Base-by-base conservation (phyloP, 2,797 vertebrate genomes). In the Poecilia wingei region DNA sequence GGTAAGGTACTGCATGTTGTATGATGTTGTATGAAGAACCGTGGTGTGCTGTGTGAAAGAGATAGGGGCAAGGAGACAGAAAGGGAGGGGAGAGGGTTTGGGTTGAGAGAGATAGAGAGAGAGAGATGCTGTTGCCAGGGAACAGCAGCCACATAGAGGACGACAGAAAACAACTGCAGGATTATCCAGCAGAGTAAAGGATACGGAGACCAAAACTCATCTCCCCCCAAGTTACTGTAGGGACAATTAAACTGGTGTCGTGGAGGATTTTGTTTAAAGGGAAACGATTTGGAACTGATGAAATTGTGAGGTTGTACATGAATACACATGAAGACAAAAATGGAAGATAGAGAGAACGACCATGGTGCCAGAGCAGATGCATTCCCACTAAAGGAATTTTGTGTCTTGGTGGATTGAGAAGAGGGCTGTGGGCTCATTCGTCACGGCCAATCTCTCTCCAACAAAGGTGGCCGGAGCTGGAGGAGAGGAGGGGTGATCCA, bases 71-170 rank as follows among this genome's bases (percentile, higher is more conserved):
- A 86, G 76, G 83, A 80, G 79, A 78, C 43, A 71, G 80, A 78
- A 79, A 86, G 75, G 78, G 80, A 77, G 86, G 84, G 81, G 84
- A 84, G 74, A 86, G 41, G 69, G 78, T 47, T n/a, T 66, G 84
- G 80, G 82, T 86, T 89, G 89, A 86, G 78, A n/a, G 66, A 69
- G 39, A 69, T 10, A 66, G 61, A 36, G 76, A 18, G 59, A 36
- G 59, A 66, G 31, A 69, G 66, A 69, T 93, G 92, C 90, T 94
- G 95, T 95, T 95, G 95, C 94, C 90, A 91, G 92, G 94, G 86
- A 95, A 95, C 93, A 93, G 84, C 83, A 86, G 83, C 84, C 86
- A 79, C 79, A 88, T 76, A 88, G 87, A 92, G 76, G 78, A 89
- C 75, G 86, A 88, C 72, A 84, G 84, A 86, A 86, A 84, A 80